A percentile compares a stretch with the other conserved stretches of the same genome.
These are phyloP conservation scores for Drosophila hamatofila DNA, from an alignment of 2,888 invertebrate genomes.

Conservation along the genomic window DNA sequence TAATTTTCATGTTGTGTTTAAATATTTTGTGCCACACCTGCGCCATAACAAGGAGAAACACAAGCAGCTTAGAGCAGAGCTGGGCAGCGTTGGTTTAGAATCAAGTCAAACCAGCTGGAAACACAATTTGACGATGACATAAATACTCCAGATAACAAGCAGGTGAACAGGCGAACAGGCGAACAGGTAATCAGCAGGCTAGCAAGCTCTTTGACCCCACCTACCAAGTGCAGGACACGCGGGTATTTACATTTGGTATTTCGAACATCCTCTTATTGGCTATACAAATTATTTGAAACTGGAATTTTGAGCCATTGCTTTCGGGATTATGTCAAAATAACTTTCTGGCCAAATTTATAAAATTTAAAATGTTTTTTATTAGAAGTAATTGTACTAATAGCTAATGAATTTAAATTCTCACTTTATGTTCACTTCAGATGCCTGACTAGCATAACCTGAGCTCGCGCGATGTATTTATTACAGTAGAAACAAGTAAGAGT, in stretches of 20 bases:
- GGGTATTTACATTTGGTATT: not conserved
- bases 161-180: conserved; percentile 13
- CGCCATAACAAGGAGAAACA: conserved; percentile 40
- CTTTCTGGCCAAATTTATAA: no score
- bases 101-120: conserved; percentile 72
- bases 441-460: no score
- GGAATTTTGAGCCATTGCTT: no score
- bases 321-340: no score
- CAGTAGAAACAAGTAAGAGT: no score
- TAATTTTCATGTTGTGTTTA: conserved; percentile 76
- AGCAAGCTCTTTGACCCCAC: conserved; percentile 39
- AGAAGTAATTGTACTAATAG: no score
- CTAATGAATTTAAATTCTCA: no score
- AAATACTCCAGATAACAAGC: conserved; percentile 76
- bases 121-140: conserved; percentile 76
- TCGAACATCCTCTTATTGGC: no score
- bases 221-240: conserved; percentile 53
- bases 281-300: no score
- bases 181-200: conserved; percentile 35
- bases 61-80: conserved; percentile 1
- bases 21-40: conserved; percentile 77
- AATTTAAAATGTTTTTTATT: no score
- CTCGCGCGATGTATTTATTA: no score
- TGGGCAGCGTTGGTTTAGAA: conserved; percentile 51
- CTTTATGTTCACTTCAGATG: no score